Conservation (phyloP, 2,113 vertebrate species). For the Hypocryptadius cinnamomeus region DNA sequence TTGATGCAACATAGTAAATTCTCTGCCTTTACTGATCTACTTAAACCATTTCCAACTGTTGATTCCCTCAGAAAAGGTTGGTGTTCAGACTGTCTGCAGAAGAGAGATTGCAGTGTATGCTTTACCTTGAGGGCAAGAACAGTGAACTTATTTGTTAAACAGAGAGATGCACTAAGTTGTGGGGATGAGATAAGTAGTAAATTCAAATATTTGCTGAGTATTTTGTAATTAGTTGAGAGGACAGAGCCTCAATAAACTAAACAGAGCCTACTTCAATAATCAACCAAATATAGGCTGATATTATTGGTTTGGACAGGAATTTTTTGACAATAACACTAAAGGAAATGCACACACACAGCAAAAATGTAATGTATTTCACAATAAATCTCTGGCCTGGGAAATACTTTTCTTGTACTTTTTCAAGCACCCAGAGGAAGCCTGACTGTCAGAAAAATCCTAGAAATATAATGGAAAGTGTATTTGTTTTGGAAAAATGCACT, state of each 20-base stretch:
- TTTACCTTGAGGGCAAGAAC: slow-evolving; percentile 65
- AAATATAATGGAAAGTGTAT: not conserved
- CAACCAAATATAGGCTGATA: not conserved
- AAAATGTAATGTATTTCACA: not conserved
- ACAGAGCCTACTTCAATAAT: not conserved
- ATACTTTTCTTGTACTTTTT: not conserved
- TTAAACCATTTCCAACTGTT: not conserved
- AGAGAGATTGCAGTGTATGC: slow-evolving; percentile 52
- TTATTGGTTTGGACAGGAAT: not conserved
- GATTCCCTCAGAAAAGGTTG: slow-evolving; percentile 8
- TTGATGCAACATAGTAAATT: not conserved
- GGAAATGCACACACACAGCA: not conserved
- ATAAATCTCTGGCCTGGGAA: not conserved
- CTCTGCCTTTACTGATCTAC: not conserved
- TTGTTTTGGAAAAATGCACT: not conserved
- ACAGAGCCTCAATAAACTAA: slow-evolving; percentile 30
- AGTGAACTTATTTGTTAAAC: slow-evolving; percentile 69
- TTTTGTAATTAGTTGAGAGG: slow-evolving; percentile 67
- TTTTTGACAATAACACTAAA: not conserved
- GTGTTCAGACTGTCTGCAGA: not conserved
- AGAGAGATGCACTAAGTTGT: slow-evolving; percentile 54
- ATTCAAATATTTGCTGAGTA: slow-evolving; percentile 73
- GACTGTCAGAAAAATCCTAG: not conserved
- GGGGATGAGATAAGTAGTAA: slow-evolving; percentile 51
- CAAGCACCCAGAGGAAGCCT: not conserved